Conservation (phyloP, 2,113 vertebrate species). For the Pyrgilauda ruficollis region DNA sequence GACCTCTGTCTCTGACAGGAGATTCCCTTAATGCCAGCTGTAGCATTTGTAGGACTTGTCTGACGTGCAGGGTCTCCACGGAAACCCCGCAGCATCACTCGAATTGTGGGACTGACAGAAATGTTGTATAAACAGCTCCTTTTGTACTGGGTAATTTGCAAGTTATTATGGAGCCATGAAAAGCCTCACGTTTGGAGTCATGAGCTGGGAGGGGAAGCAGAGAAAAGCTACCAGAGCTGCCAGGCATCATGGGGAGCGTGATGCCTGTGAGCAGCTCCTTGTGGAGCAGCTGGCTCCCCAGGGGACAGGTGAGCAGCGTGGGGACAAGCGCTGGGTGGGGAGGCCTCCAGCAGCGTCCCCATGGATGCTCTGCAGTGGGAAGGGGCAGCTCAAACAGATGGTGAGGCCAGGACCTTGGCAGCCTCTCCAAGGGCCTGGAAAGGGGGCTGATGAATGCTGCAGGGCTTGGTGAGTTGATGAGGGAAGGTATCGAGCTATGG, state of each 20-base stretch:
- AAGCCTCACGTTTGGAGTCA: constrained; percentile 46
- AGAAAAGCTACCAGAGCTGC: constrained; percentile 26
- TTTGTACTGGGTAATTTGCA: constrained; percentile 61
- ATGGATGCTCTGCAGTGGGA: not conserved
- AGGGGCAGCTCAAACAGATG: rapidly evolving
- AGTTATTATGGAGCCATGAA: constrained; percentile 59
- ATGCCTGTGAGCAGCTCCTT: not conserved
- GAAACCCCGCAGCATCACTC: constrained; percentile 44
- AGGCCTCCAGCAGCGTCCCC: not conserved
- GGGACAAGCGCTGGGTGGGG: not conserved
- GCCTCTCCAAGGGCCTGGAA: not conserved
- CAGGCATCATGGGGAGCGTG: not conserved
- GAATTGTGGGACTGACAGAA: constrained; percentile 39
- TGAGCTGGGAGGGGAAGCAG: not conserved
- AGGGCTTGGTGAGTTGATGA: not conserved
- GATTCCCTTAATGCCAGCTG: constrained; percentile 20
- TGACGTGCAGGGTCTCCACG: constrained; percentile 46
- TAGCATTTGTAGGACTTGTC: not conserved
- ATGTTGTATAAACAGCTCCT: constrained; percentile 62
- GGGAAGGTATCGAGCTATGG: not conserved
- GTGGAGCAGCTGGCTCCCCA: not conserved
- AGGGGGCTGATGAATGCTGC: not conserved
- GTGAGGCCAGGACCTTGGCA: not conserved
- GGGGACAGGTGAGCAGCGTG: not conserved
- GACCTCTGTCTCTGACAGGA: not conserved